Percentiles rank a stretch among this genome's conserved stretches.
These are phyloP conservation scores for Craterocephalus amniculus DNA, from an alignment of 2,797 vertebrate species.

Conservation along the genomic window DNA sequence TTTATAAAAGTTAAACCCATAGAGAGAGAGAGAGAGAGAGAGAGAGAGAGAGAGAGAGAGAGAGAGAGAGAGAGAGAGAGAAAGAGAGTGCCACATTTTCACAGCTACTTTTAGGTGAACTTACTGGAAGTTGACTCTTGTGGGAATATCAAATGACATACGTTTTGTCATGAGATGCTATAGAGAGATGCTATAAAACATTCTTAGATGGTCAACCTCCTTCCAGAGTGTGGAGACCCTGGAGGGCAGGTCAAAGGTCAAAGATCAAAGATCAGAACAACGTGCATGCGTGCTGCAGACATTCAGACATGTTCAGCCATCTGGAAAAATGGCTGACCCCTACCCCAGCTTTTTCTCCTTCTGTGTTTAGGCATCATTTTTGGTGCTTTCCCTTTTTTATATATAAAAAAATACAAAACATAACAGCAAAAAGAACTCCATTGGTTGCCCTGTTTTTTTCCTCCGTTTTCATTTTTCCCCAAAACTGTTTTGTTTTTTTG, in stretches of 20 bases:
- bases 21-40: conserved; percentile 57
- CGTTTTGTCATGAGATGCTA: conserved; percentile 78
- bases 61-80: conserved; percentile 78
- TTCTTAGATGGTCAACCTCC: conserved; percentile 77
- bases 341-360: conserved; percentile 60
- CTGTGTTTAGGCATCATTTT: conserved; percentile 82
- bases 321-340: conserved; percentile 67
- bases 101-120: conserved; percentile 83
- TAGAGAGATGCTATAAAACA: conserved; percentile 83
- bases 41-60: conserved; percentile 60
- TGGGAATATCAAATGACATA: conserved; percentile 80
- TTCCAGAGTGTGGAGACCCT: conserved; percentile 61
- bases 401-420: conserved; percentile 91
- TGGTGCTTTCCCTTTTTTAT: conserved; percentile 87
- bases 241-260: conserved; percentile 67
- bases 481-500: conserved; percentile 71
- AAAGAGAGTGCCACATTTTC: conserved; percentile 81
- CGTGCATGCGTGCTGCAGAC: conserved; percentile 84
- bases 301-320: conserved; percentile 79
- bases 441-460: conserved; percentile 67
- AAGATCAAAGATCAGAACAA: conserved; percentile 78
- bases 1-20: conserved; percentile 83
- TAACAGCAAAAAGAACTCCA: conserved; percentile 82
- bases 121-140: conserved; percentile 77
- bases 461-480: conserved; percentile 60